Evolutionary conservation across 2,888 invertebrate genomes (phyloP).

Genomic region (Pilophorus perplexus): DNA sequence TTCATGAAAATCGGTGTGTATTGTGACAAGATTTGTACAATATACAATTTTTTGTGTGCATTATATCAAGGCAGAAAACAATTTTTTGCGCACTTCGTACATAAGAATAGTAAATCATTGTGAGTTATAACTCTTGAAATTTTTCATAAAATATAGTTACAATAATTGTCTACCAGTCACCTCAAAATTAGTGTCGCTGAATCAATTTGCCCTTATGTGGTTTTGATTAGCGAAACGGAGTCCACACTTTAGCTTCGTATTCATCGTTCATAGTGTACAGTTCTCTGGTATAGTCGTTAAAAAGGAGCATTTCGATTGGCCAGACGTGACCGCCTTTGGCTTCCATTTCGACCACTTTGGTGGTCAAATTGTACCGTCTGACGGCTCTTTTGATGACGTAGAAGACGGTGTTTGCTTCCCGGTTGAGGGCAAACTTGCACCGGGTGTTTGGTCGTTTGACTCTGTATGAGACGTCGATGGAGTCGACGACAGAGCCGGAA

Average conservation of each 20-base stretch:
- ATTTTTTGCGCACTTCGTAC: too few species aligned
- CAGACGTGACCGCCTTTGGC: constrained; percentile 2
- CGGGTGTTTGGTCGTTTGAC: neutral
- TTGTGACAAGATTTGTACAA: too few species aligned
- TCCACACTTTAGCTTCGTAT: constrained; percentile 21
- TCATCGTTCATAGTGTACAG: constrained; percentile 12
- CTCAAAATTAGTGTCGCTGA: too few species aligned
- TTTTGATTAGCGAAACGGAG: constrained; percentile 23
- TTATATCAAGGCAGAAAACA: too few species aligned
- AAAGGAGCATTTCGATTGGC: constrained; percentile 5
- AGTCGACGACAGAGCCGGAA: neutral
- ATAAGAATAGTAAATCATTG: too few species aligned
- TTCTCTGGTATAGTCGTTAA: constrained; percentile 26
- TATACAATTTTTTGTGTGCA: too few species aligned
- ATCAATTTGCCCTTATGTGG: too few species aligned
- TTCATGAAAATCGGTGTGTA: too few species aligned
- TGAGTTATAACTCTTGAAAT: too few species aligned
- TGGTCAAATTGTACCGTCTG: neutral
- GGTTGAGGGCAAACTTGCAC: constrained; percentile 21
- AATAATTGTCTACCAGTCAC: too few species aligned
- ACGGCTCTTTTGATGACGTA: constrained; percentile 6
- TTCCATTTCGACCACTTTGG: neutral
- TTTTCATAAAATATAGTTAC: too few species aligned
- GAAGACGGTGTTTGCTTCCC: neutral
- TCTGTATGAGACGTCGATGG: neutral